phyloP scores from a whole-genome alignment of 2,888 invertebrate species.

The Ligdia adustata region DNA sequence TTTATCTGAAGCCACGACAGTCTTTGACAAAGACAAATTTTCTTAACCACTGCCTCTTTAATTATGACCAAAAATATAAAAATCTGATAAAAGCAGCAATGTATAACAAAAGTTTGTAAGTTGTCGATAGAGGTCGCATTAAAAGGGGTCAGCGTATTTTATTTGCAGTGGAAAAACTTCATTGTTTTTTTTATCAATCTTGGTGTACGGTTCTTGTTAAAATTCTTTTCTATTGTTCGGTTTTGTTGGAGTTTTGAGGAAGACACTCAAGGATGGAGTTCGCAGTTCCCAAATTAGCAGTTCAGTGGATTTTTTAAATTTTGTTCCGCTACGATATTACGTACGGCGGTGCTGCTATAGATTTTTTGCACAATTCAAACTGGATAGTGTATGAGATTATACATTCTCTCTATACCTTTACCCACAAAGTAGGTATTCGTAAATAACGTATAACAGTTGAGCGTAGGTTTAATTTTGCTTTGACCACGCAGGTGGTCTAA shows the following conservation, averaged over 20 bases:
- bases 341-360: slow-evolving; percentile 1
- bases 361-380: slow-evolving; percentile 1
- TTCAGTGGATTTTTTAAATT: slow-evolving; percentile 20
- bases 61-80: not conserved
- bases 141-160: slow-evolving; percentile 32
- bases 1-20: slow-evolving; percentile 26
- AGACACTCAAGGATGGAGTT: slow-evolving; percentile 11
- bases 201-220: slow-evolving; percentile 20
- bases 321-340: slow-evolving; percentile 25
- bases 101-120: slow-evolving; percentile 8
- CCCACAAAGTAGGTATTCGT: no score
- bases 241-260: slow-evolving; percentile 15
- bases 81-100: slow-evolving; percentile 17
- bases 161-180: slow-evolving; percentile 34
- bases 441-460: no score
- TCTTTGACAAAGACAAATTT: slow-evolving; percentile 1
- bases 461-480: no score
- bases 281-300: slow-evolving; percentile 17
- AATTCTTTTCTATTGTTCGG: slow-evolving; percentile 24
- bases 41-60: slow-evolving; percentile 16
- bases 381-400: not conserved
- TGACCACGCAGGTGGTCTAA: no score
- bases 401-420: no score
- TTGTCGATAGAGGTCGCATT: slow-evolving; percentile 8
- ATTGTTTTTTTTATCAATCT: slow-evolving; percentile 31